These are phyloP conservation scores for Alcedo quadribrachys DNA, from an alignment of 2,797 vertebrate species.

Conservation along the genomic window DNA sequence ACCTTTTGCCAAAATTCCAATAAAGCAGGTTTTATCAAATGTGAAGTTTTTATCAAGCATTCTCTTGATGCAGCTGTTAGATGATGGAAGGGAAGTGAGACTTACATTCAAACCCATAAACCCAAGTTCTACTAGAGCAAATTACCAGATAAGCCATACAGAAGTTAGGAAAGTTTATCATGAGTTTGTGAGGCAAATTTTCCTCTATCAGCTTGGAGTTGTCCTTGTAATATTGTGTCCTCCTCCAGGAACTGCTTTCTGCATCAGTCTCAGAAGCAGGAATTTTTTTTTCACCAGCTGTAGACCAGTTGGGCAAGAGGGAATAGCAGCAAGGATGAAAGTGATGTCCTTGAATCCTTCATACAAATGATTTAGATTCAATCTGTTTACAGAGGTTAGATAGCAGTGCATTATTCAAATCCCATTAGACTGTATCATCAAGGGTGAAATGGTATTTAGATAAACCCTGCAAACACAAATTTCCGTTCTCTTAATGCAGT, in stretches of 20 bases:
- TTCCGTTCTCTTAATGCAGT: slow-evolving; percentile 44
- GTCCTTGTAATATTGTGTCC: background rate
- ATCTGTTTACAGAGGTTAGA: slow-evolving; percentile 28
- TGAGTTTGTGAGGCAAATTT: background rate
- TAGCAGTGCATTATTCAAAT: slow-evolving; percentile 52
- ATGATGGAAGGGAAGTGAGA: background rate
- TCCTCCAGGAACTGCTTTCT: background rate
- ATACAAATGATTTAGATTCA: slow-evolving; percentile 48
- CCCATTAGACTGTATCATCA: slow-evolving; percentile 32
- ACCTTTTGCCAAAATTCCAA: background rate
- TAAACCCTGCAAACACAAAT: background rate
- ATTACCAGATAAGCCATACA: background rate
- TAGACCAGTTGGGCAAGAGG: background rate
- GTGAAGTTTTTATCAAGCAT: background rate
- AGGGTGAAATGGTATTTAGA: slow-evolving; percentile 38
- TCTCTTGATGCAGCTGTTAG: background rate
- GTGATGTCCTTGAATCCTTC: slow-evolving; percentile 35
- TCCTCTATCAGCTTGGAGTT: background rate
- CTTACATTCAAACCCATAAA: background rate
- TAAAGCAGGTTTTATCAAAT: background rate
- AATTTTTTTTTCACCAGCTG: background rate
- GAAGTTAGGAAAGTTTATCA: background rate
- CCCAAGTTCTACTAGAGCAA: background rate
- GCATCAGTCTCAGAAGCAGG: background rate
- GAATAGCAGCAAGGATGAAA: slow-evolving; percentile 25